Evolutionary conservation across 1,140 invertebrate species (phyloP).

Genomic region (Ostrea edulis): DNA sequence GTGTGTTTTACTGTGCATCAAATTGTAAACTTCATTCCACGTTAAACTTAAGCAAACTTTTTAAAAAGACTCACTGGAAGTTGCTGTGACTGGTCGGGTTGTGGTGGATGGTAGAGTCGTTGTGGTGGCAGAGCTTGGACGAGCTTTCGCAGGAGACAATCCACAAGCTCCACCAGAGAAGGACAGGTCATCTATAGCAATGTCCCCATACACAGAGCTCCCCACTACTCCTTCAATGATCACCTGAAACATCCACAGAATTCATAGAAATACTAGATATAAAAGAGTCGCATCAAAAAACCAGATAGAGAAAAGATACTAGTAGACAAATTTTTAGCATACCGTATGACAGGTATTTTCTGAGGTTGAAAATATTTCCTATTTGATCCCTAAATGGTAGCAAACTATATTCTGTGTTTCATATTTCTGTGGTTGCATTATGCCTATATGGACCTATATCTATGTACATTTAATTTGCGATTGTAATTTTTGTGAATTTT

Average conservation of each 20-base stretch:
- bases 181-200: conserved; percentile 77
- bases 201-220: conserved; percentile 68
- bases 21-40: no score
- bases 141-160: conserved; percentile 51
- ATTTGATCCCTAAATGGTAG: no score
- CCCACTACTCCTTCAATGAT: conserved; percentile 70
- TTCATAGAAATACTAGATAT: background rate
- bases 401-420: no score
- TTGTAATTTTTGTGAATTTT: no score
- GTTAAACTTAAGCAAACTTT: no score
- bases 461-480: no score
- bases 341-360: background rate
- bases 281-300: background rate
- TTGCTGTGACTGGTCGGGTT: conserved; percentile 52
- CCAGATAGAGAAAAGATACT: background rate
- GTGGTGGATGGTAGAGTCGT: conserved; percentile 48
- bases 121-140: conserved; percentile 51
- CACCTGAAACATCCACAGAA: conserved; percentile 46
- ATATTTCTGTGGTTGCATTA: no score
- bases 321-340: background rate
- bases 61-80: conserved; percentile 54
- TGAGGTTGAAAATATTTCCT: conserved; percentile 40
- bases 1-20: no score
- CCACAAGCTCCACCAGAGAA: conserved; percentile 65
- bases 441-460: no score